phyloP scores from a whole-genome alignment of 2,888 invertebrate genomes.

The Eupithecia centaureata region DNA sequence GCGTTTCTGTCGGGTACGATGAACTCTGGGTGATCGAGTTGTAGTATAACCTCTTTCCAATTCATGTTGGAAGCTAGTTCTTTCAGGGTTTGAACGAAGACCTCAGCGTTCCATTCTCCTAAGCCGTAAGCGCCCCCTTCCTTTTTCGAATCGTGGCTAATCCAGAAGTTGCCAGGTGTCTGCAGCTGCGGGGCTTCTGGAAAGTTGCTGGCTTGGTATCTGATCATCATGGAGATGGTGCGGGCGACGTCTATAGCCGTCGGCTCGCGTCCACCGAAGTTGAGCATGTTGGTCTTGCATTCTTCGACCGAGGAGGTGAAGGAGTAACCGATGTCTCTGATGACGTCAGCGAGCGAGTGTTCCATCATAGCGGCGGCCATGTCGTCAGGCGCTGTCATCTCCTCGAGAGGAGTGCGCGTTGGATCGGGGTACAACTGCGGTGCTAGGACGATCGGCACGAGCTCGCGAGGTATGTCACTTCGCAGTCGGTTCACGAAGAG shows the following conservation, averaged over 20 bases:
- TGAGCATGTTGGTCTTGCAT: constrained; percentile 92
- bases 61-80: constrained; percentile 93
- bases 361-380: constrained; percentile 87
- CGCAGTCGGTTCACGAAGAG: constrained; percentile 92
- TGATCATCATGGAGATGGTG: constrained; percentile 93
- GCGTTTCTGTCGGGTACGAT: constrained; percentile 94
- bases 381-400: constrained; percentile 86
- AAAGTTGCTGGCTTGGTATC: constrained; percentile 86
- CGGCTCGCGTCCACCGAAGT: constrained; percentile 92
- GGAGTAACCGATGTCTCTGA: constrained; percentile 95
- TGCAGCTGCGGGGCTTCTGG: constrained; percentile 88
- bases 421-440: constrained; percentile 94
- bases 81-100: constrained; percentile 96
- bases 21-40: constrained; percentile 96
- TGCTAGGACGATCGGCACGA: constrained; percentile 94
- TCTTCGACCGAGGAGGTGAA: constrained; percentile 94
- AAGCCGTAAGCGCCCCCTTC: constrained; percentile 74
- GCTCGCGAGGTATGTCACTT: constrained; percentile 94
- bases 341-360: constrained; percentile 92
- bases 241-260: constrained; percentile 93
- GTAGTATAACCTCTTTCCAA: constrained; percentile 96
- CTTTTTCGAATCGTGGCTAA: constrained; percentile 81
- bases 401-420: constrained; percentile 86
- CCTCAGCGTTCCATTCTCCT: constrained; percentile 95
- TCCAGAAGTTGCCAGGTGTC: constrained; percentile 87